These are phyloP conservation scores for Arctia plantaginis DNA, from an alignment of 2,888 invertebrate genomes.

Conservation along the genomic window DNA sequence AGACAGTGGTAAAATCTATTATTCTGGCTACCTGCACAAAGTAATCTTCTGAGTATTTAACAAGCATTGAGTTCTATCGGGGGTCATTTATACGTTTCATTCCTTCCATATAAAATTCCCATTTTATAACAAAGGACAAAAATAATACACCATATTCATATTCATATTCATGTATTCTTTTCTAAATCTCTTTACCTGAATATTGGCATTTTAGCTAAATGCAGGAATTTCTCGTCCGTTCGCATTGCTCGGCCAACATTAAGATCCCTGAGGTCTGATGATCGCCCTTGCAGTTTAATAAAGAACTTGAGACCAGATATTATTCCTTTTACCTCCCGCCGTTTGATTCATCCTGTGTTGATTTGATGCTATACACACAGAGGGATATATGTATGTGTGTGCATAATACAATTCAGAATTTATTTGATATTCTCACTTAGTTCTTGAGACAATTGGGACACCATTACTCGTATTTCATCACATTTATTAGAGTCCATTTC, in stretches of 20 bases:
- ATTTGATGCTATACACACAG: neutral
- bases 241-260: neutral
- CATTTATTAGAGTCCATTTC: constrained; percentile 35
- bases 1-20: too few species aligned
- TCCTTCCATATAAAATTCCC: neutral
- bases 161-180: neutral
- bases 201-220: neutral
- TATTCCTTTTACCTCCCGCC: too few species aligned
- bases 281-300: neutral
- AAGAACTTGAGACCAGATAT: neutral
- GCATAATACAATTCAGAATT: neutral
- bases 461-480: neutral
- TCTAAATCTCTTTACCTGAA: neutral
- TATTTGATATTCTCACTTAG: neutral
- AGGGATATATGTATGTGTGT: neutral
- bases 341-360: neutral
- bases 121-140: neutral
- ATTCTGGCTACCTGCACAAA: neutral
- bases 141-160: neutral
- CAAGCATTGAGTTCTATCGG: neutral
- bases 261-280: neutral
- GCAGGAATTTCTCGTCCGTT: neutral
- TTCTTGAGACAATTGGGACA: neutral
- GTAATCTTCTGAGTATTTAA: neutral
- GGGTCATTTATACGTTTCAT: neutral